Evolutionary conservation across 2,797 vertebrate species (phyloP).

Genomic region (Siniperca scherzeri): DNA sequence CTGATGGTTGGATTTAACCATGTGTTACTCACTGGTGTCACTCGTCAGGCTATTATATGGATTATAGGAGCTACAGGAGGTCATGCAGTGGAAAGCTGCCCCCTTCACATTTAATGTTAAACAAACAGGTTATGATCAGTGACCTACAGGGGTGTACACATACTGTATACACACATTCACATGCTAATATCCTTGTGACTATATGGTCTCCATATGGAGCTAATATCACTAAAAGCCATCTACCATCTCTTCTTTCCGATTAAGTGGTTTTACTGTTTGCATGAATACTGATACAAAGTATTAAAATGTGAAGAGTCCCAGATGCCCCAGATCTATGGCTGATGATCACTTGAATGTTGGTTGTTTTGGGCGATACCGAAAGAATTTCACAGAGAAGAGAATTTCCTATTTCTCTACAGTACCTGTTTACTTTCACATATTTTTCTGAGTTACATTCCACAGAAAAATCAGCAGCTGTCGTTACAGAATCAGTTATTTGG

Average conservation of each 20-base stretch:
- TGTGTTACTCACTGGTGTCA: constrained; percentile 58
- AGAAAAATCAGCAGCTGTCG: neutral
- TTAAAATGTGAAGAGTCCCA: neutral
- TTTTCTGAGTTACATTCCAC: neutral
- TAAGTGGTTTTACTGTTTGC: constrained; percentile 7
- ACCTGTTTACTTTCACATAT: neutral
- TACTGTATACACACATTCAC: constrained; percentile 20
- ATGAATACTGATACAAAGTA: neutral
- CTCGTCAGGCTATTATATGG: neutral
- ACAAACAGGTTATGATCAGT: constrained; percentile 7
- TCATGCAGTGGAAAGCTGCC: neutral
- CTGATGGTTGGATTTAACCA: neutral
- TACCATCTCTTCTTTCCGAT: neutral
- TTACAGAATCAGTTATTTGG: constrained; percentile 49
- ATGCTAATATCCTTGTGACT: constrained; percentile 34
- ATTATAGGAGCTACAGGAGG: neutral
- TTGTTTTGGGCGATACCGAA: neutral
- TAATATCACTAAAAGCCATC: neutral
- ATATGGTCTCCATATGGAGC: neutral
- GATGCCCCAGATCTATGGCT: neutral
- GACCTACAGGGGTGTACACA: constrained; percentile 8
- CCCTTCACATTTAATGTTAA: constrained; percentile 4
- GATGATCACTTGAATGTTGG: neutral
- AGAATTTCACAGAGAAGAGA: neutral
- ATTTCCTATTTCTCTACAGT: neutral